phyloP scores from a whole-genome alignment of 2,113 vertebrate genomes.

The Grammomys dolichurus region DNA sequence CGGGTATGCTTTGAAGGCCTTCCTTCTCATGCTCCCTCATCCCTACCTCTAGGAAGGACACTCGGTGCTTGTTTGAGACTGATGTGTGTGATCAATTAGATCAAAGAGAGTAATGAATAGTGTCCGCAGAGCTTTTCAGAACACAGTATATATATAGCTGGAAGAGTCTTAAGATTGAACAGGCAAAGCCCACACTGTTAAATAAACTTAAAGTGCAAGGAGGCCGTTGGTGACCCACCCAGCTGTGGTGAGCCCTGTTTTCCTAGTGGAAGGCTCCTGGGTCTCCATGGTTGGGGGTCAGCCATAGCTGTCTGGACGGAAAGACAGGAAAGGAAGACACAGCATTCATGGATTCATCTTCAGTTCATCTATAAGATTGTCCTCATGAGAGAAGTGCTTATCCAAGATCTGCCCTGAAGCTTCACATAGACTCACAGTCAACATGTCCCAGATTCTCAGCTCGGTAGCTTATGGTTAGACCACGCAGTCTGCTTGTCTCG shows the following conservation, averaged over 20 bases:
- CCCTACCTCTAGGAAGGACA: constrained; percentile 77
- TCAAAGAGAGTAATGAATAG: constrained; percentile 88
- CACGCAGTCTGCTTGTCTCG: accelerated
- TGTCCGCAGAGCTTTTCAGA: constrained; percentile 84
- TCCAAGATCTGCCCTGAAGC: accelerated
- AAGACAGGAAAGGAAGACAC: accelerated
- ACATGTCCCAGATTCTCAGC: accelerated
- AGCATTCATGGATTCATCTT: accelerated
- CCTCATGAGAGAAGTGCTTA: neutral
- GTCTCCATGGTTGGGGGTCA: neutral
- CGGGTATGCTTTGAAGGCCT: constrained; percentile 77
- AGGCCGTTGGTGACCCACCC: neutral
- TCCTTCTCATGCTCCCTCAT: constrained; percentile 78
- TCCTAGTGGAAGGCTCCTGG: neutral
- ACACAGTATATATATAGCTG: constrained; percentile 75
- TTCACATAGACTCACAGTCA: accelerated
- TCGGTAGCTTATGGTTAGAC: neutral
- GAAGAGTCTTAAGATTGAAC: constrained; percentile 81
- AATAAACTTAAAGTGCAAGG: constrained; percentile 69
- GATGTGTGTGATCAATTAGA: constrained; percentile 86
- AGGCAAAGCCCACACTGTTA: constrained; percentile 75
- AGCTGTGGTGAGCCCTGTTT: accelerated
- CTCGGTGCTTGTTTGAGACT: constrained; percentile 80
- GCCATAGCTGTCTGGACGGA: neutral
- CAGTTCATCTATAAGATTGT: accelerated